A percentile compares a stretch with the other conserved stretches of the same genome.
Conservation (phyloP, 2,113 vertebrate species). For the Turnix velox region DNA sequence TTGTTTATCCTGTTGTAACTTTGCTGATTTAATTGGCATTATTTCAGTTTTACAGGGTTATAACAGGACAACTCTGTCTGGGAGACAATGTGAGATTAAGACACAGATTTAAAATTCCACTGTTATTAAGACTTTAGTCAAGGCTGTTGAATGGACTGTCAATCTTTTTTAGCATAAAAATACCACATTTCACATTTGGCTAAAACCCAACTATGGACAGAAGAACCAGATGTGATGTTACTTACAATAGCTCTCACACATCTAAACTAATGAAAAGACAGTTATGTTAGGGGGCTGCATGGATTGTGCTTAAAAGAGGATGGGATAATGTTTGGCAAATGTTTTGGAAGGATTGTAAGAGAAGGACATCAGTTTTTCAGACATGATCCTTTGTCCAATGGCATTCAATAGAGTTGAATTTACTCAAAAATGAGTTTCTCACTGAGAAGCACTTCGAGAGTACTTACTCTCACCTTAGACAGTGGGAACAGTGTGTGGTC, state of each 20-base stretch:
- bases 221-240: background rate
- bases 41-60: background rate
- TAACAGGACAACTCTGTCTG: background rate
- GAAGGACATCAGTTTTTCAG: background rate
- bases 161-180: background rate
- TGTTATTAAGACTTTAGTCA: background rate
- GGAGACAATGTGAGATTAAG: background rate
- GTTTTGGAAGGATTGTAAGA: background rate
- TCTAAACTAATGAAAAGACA: background rate
- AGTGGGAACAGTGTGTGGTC: background rate
- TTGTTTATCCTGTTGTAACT: background rate
- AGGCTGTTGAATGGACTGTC: background rate
- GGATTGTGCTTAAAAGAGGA: background rate
- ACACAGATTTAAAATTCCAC: background rate
- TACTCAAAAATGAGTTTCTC: background rate
- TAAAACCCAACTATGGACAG: background rate
- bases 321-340: background rate
- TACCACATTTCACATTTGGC: background rate
- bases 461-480: background rate
- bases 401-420: background rate
- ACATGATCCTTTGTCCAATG: background rate
- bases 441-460: background rate
- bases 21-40: background rate
- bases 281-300: background rate
- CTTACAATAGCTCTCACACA: background rate